A percentile compares a stretch with the other conserved stretches of the same genome.
phyloP scores from a whole-genome alignment of 1,140 invertebrate genomes.

The Globodera rostochiensis region DNA sequence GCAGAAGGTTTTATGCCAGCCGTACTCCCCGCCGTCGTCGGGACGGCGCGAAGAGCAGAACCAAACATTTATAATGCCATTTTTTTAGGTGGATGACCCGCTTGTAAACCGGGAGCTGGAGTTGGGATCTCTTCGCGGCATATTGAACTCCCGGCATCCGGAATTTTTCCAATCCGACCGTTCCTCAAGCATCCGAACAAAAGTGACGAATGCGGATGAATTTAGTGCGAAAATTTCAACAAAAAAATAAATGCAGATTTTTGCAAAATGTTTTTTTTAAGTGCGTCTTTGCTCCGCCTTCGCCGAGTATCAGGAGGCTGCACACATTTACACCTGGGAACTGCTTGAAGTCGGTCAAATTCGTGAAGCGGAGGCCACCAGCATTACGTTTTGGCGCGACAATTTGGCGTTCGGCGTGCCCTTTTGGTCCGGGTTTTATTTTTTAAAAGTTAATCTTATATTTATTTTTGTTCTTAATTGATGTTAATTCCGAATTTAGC shows the following conservation, averaged over 20 bases:
- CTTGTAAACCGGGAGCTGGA: conserved; percentile 29
- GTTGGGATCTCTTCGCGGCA: neutral
- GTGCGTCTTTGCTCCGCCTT: conserved; percentile 30
- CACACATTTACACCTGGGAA: conserved; percentile 20
- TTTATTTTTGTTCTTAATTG: conserved; percentile 3
- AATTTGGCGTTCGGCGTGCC: conserved; percentile 29
- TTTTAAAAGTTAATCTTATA: neutral
- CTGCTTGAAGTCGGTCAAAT: conserved; percentile 28
- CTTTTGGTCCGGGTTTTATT: conserved; percentile 14
- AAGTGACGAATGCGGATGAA: conserved; percentile 18
- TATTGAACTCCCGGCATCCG: conserved; percentile 24
- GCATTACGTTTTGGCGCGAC: conserved; percentile 31
- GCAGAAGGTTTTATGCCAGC: conserved; percentile 14
- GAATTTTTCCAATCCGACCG: conserved; percentile 6
- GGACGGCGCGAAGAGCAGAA: neutral
- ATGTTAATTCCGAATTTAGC: conserved; percentile 9
- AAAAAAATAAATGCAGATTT: conserved; percentile 1
- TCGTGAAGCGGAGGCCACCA: conserved; percentile 31
- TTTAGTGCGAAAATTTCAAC: conserved; percentile 22
- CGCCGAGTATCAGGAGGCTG: conserved; percentile 35
- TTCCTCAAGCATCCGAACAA: conserved; percentile 6
- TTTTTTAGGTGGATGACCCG: conserved; percentile 36
- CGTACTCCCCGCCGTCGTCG: no score
- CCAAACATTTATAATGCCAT: neutral
- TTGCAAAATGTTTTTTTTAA: conserved; percentile 17